Base-by-base conservation (phyloP, 1,140 invertebrate genomes). In the Formica exsecta region DNA sequence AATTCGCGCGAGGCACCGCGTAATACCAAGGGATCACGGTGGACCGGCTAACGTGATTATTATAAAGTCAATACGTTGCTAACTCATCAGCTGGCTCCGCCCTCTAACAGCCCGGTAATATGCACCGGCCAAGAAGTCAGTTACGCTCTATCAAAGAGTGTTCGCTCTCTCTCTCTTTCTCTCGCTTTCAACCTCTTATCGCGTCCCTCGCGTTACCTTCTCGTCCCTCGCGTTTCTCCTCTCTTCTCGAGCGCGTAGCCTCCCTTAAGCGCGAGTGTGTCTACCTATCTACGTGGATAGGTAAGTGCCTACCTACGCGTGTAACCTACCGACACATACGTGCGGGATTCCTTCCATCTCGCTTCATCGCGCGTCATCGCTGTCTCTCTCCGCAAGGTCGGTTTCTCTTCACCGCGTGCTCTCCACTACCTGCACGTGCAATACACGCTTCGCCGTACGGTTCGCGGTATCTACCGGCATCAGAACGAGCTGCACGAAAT, bases 31-130 rank as follows among this genome's bases (percentile, higher is more conserved):
- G 90, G 89, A 88, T 92, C 91, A 80, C 87, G 88, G 90, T 91
- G 87, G 87, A 93, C 90, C 89, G 89, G 90, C 94, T 94, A 95
- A 95, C 94, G 94, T 94, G 94, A 95, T 95, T 94, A 95, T 95
- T 95, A 95, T 95, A 94, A 94, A 95, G 94, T 95, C 94, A 94
- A 95, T 95, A 94, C 94, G 94, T 94, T 94, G 94, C 94, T 94
- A 95, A 94, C 94, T 95, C 94, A 95, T 95, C 94, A 95, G 93
- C 92, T 92, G 92, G 92, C 94, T 92, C 93, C 94, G 94, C 94
- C 94, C 94, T 94, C 93, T 94, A 95, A 94, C 94, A 95, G 94
- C 94, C 94, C 93, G 93, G 94, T 95, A 95, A 94, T 95, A 95
- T 94, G 94, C 93, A 93, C 93, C 90, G 92, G 93, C 90, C 94